Conservation (phyloP, 2,113 vertebrate genomes). For the Charadrius vociferus region DNA sequence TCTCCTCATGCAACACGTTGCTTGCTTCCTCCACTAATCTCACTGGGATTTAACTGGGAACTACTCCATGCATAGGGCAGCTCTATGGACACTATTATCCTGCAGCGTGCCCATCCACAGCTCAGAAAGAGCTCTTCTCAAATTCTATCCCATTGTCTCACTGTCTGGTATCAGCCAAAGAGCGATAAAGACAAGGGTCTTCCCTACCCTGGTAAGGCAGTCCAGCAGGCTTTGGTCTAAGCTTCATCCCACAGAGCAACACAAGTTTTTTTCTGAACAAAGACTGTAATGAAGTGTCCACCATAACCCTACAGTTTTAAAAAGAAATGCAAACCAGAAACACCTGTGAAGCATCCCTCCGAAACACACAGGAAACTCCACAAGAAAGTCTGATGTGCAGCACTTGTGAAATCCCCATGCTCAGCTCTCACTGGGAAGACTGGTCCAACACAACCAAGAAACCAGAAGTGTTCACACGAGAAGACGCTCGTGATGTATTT, state of each 20-base stretch:
- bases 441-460: neutral
- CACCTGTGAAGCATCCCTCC: neutral
- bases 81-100: neutral
- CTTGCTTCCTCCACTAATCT: neutral
- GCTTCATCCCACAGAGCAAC: neutral
- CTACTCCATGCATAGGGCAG: neutral
- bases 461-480: accelerated
- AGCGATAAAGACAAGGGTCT: neutral
- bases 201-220: neutral
- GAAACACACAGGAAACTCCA: neutral
- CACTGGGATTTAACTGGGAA: neutral
- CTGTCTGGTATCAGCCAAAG: neutral
- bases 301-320: neutral
- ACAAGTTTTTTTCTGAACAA: neutral
- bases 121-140: neutral
- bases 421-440: neutral
- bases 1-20: accelerated
- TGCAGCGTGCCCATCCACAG: neutral
- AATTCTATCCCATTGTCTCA: neutral
- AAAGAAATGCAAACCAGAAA: neutral
- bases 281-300: neutral
- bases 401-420: neutral
- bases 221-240: neutral
- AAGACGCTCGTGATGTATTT: neutral
- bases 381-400: accelerated